Conservation (phyloP, 2,113 vertebrate species). For the Scartelaos histophorus region DNA sequence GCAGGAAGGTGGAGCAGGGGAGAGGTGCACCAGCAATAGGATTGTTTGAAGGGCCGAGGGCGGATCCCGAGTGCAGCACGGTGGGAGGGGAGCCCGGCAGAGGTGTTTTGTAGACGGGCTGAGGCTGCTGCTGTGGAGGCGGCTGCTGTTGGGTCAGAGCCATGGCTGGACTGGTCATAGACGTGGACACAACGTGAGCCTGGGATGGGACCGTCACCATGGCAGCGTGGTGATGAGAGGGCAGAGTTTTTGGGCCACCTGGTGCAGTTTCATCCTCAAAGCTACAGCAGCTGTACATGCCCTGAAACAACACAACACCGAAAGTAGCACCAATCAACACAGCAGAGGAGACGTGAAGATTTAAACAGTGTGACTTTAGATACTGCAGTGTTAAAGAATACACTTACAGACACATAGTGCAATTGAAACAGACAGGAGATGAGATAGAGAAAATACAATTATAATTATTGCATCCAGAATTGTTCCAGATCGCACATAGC, state of each 20-base stretch:
- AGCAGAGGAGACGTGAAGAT: not conserved
- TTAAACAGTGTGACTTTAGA: not conserved
- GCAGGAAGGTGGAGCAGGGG: slow-evolving; percentile 85
- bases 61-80: slow-evolving; percentile 77
- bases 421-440: not conserved
- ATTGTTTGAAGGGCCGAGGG: slow-evolving; percentile 79
- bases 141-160: slow-evolving; percentile 78
- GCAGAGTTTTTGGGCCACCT: slow-evolving; percentile 73
- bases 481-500: slow-evolving; percentile 5
- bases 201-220: slow-evolving; percentile 74
- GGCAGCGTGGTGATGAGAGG: slow-evolving; percentile 72
- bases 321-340: not conserved
- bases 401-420: not conserved
- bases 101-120: slow-evolving; percentile 78
- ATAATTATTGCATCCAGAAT: slow-evolving; percentile 18
- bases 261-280: slow-evolving; percentile 83
- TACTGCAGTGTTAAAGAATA: not conserved
- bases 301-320: slow-evolving; percentile 64
- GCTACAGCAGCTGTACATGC: slow-evolving; percentile 93
- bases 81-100: slow-evolving; percentile 81
- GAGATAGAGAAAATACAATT: slow-evolving; percentile 7
- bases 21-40: slow-evolving; percentile 81
- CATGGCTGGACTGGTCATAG: slow-evolving; percentile 72
- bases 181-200: slow-evolving; percentile 70
- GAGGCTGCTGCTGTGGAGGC: slow-evolving; percentile 71